phyloP scores from a whole-genome alignment of 1,140 invertebrate species.

The Trypoxylus dichotomus region DNA sequence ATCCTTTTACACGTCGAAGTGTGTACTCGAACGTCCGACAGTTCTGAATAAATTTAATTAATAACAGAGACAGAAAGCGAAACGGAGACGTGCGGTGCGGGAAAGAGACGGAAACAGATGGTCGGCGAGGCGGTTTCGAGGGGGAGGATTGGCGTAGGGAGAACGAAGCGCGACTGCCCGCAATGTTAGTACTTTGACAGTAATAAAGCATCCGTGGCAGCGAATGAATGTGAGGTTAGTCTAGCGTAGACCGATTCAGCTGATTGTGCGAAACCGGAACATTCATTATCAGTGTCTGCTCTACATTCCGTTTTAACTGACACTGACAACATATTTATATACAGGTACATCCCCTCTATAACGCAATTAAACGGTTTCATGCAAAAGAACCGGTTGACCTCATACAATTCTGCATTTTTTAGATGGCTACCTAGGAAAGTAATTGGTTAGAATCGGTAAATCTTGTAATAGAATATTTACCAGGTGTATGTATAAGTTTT shows the following conservation, averaged over 20 bases:
- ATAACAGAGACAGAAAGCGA: background rate
- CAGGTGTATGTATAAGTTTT: too few relatives aligned
- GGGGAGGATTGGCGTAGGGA: background rate
- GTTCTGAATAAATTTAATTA: background rate
- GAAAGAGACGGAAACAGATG: background rate
- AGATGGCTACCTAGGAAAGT: too few relatives aligned
- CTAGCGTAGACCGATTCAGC: slow-evolving; percentile 35
- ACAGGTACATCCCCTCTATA: background rate
- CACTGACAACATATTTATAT: slow-evolving; percentile 17
- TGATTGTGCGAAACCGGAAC: slow-evolving; percentile 35
- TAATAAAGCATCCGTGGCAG: slow-evolving; percentile 34
- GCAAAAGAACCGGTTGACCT: too few relatives aligned
- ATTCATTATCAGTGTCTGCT: slow-evolving; percentile 34
- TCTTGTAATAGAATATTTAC: too few relatives aligned
- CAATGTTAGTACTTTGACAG: slow-evolving; percentile 33
- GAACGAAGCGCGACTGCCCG: slow-evolving; percentile 21
- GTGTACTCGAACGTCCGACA: background rate
- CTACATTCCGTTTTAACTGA: slow-evolving; percentile 31
- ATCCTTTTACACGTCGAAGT: background rate
- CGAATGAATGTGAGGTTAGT: slow-evolving; percentile 35
- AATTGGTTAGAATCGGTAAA: too few relatives aligned
- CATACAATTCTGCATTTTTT: too few relatives aligned
- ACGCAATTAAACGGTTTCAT: too few relatives aligned
- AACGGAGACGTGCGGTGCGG: background rate
- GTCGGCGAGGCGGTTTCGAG: background rate